phyloP scores from a whole-genome alignment of 2,797 vertebrate genomes.

The Bovichtus diacanthus region DNA sequence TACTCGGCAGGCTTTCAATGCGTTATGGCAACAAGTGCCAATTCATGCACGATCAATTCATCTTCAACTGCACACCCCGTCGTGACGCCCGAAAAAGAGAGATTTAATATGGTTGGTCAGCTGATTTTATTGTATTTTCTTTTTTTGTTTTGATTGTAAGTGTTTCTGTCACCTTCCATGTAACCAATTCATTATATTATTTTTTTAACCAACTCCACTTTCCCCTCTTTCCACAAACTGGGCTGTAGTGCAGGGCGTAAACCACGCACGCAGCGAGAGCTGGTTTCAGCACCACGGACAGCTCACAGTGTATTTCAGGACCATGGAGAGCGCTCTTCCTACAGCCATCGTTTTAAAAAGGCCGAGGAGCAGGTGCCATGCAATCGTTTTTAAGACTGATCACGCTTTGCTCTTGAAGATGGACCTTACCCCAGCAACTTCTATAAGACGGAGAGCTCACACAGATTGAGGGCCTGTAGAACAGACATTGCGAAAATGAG shows the following conservation, averaged over 20 bases:
- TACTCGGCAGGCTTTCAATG: conserved; percentile 53
- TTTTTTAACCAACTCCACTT: conserved; percentile 21
- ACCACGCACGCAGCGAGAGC: conserved; percentile 65
- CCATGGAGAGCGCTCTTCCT: conserved; percentile 69
- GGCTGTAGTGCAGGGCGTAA: conserved; percentile 79
- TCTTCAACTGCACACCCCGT: conserved; percentile 21
- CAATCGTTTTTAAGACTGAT: background rate
- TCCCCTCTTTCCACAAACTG: conserved; percentile 40
- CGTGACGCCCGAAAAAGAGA: background rate
- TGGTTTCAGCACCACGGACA: conserved; percentile 75
- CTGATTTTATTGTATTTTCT: background rate
- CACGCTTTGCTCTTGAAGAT: conserved; percentile 18
- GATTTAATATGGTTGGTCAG: background rate
- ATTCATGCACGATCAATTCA: conserved; percentile 64
- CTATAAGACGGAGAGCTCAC: background rate
- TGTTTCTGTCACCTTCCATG: conserved; percentile 1
- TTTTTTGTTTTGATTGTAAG: background rate
- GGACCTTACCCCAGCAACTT: conserved; percentile 25
- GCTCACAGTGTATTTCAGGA: conserved; percentile 65
- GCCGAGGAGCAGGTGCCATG: conserved; percentile 19
- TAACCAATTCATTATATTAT: background rate
- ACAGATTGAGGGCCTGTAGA: conserved; percentile 16
- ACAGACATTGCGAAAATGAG: conserved; percentile 7
- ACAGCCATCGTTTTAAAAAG: background rate
- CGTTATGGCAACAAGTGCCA: conserved; percentile 82